Conservation (phyloP, 2,797 vertebrate species). For the Triplophysa yarkandensis region DNA sequence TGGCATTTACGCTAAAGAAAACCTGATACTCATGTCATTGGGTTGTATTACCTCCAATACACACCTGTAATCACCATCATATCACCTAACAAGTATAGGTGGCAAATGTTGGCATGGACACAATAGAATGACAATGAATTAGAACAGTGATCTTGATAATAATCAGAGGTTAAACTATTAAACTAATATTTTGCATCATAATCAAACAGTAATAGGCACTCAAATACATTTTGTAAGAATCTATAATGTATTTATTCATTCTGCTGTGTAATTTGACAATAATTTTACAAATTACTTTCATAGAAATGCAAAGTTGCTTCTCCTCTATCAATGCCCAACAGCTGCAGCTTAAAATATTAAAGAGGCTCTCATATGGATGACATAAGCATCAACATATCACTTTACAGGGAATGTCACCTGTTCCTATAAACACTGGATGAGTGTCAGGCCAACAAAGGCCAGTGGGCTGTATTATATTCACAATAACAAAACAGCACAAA, state of each 20-base stretch:
- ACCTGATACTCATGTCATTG: constrained; percentile 2
- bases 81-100: constrained; percentile 31
- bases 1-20: background rate
- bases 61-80: constrained; percentile 13
- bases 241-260: background rate
- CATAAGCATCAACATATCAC: constrained; percentile 24
- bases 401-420: constrained; percentile 35
- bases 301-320: background rate
- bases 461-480: background rate
- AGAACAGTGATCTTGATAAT: background rate
- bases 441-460: constrained; percentile 19
- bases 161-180: background rate
- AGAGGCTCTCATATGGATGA: constrained; percentile 25
- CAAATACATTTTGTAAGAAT: background rate
- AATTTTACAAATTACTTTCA: background rate
- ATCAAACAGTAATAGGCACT: background rate
- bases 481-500: background rate
- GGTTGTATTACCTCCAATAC: constrained; percentile 10
- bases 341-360: constrained; percentile 31
- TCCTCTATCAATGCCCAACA: background rate
- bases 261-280: background rate
- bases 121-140: background rate
- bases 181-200: background rate
- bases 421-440: constrained; percentile 38
- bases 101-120: constrained; percentile 16